phyloP scores from a whole-genome alignment of 2,797 vertebrate species.

The Ctenopoma kingsleyae region DNA sequence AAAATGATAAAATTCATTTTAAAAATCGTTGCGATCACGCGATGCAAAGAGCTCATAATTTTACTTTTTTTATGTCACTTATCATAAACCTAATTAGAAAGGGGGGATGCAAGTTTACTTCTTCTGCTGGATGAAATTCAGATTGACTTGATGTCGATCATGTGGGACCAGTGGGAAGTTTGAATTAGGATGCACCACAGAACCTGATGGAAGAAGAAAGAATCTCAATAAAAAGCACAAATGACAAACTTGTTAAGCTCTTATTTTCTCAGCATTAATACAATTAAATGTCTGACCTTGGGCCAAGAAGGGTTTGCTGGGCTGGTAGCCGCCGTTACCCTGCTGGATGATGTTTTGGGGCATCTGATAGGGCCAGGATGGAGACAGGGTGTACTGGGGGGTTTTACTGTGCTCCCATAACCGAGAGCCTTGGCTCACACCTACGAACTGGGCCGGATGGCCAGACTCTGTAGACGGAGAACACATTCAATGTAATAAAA shows the following conservation, averaged over 20 bases:
- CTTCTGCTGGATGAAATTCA: slow-evolving; percentile 97
- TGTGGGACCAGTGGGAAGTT: slow-evolving; percentile 93
- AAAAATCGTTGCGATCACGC: slow-evolving; percentile 92
- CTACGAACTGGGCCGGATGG: slow-evolving; percentile 90
- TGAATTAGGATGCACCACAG: slow-evolving; percentile 91
- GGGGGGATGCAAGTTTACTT: slow-evolving; percentile 86
- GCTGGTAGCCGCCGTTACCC: slow-evolving; percentile 91
- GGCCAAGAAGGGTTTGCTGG: slow-evolving; percentile 91
- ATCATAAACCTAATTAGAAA: slow-evolving; percentile 63
- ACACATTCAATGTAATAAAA: not conserved
- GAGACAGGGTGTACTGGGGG: slow-evolving; percentile 89
- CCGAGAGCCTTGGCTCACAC: slow-evolving; percentile 87
- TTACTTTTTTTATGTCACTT: slow-evolving; percentile 67
- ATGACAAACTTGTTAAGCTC: rapidly evolving
- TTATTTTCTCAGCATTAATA: not conserved
- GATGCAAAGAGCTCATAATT: slow-evolving; percentile 81
- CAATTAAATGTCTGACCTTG: slow-evolving; percentile 84
- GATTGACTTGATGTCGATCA: slow-evolving; percentile 90
- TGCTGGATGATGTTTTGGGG: slow-evolving; percentile 95
- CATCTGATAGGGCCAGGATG: slow-evolving; percentile 95
- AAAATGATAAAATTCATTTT: slow-evolving; percentile 95
- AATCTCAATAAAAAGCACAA: not conserved
- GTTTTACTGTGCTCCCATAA: slow-evolving; percentile 91
- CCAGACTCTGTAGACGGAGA: slow-evolving; percentile 85
- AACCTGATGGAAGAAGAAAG: slow-evolving; percentile 82